These are phyloP conservation scores for Platycheirus albimanus DNA, from an alignment of 2,888 invertebrate genomes.

Conservation along the genomic window DNA sequence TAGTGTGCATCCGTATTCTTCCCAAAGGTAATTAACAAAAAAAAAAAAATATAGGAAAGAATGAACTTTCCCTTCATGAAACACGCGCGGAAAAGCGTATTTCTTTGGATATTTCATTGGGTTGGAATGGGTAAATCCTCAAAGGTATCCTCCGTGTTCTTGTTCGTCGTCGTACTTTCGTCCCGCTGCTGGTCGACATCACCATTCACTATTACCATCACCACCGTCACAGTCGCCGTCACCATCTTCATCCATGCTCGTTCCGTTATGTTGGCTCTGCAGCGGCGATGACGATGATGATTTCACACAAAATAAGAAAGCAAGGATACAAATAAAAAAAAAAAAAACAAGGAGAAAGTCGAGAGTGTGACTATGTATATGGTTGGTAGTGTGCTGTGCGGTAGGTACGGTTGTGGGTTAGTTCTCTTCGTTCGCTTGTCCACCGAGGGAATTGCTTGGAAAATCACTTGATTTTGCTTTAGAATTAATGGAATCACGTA, in stretches of 20 bases:
- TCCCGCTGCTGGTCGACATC: constrained; percentile 8
- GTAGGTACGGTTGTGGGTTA: constrained; percentile 24
- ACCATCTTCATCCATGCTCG: constrained; percentile 28
- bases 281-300: constrained; percentile 58
- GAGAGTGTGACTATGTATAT: constrained; percentile 38
- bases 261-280: constrained; percentile 31
- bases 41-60: constrained; percentile 19
- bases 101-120: constrained; percentile 43
- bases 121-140: constrained; percentile 41
- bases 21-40: constrained; percentile 65
- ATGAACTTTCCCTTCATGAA: constrained; percentile 29
- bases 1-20: constrained; percentile 63
- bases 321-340: too few species aligned
- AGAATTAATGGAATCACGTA: constrained; percentile 74
- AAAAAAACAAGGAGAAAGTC: constrained; percentile 27
- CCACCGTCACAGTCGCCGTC: too few species aligned
- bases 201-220: too few species aligned
- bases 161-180: constrained; percentile 21
- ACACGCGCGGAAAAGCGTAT: constrained; percentile 25
- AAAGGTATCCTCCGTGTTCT: constrained; percentile 48
- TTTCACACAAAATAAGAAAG: constrained; percentile 48
- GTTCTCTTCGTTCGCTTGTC: constrained; percentile 54
- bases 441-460: constrained; percentile 71
- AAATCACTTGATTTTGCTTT: constrained; percentile 74
- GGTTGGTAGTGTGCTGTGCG: constrained; percentile 5